Conservation (phyloP, 2,113 vertebrate genomes). For the Nibea albiflora region DNA sequence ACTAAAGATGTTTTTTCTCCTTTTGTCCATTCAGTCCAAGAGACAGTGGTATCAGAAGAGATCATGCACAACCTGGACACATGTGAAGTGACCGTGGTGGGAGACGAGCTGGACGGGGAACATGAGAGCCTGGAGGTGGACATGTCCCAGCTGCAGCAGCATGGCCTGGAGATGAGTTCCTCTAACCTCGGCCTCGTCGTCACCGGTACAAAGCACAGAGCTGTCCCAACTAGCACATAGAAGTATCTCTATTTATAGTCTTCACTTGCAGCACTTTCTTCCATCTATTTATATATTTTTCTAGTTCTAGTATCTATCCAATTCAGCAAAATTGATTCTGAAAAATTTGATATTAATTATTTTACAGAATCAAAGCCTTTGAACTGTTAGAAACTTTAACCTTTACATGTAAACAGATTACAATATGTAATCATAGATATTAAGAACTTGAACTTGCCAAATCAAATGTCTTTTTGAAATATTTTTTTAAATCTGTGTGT, state of each 20-base stretch:
- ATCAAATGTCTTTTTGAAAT: no score
- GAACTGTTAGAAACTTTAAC: background rate
- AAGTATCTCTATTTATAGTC: background rate
- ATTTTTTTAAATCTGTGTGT: background rate
- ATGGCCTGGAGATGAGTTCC: conserved; percentile 91
- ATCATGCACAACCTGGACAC: conserved; percentile 98
- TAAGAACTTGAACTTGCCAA: background rate
- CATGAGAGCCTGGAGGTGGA: conserved; percentile 96
- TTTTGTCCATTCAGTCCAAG: conserved; percentile 89
- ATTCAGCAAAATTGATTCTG: no score
- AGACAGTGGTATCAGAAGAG: conserved; percentile 96
- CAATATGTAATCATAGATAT: background rate
- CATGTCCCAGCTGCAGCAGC: conserved; percentile 88
- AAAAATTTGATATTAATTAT: background rate
- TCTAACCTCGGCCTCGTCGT: conserved; percentile 91
- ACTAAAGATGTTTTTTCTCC: background rate
- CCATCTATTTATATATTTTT: no score
- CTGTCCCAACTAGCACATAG: background rate
- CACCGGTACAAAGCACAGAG: conserved; percentile 84
- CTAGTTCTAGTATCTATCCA: no score
- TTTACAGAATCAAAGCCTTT: background rate
- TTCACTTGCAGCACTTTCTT: no score
- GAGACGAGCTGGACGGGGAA: conserved; percentile 92
- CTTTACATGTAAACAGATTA: background rate
- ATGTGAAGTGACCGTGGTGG: conserved; percentile 92